A percentile compares a stretch with the other conserved stretches of the same genome.
Conservation (phyloP, 1,140 invertebrate species). For the Hyposmocoma kahamanoa region DNA sequence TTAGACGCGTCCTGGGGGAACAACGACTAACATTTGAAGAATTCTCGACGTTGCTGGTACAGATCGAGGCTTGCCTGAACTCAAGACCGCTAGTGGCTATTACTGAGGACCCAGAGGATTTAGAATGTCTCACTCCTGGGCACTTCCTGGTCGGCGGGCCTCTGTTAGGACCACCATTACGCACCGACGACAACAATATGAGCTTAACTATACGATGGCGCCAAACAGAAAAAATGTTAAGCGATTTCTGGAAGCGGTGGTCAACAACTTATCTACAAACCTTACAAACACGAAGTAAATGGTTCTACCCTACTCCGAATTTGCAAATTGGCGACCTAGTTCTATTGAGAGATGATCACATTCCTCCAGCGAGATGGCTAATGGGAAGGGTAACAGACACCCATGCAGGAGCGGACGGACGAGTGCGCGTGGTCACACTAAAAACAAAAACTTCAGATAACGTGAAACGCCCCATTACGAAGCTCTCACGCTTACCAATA, state of each 20-base stretch:
- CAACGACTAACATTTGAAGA: conserved; percentile 18
- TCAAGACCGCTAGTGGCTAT: conserved; percentile 14
- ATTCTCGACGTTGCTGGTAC: conserved; percentile 15
- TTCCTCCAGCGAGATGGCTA: conserved; percentile 32
- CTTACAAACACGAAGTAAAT: conserved; percentile 24
- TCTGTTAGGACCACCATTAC: conserved; percentile 7
- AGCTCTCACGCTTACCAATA: conserved; percentile 11
- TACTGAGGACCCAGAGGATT: conserved; percentile 18
- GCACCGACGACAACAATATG: conserved; percentile 14
- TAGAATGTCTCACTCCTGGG: conserved; percentile 13
- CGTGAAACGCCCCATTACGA: conserved; percentile 11
- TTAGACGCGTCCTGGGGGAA: conserved; percentile 16
- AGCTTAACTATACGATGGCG: conserved; percentile 13
- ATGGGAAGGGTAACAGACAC: conserved; percentile 29
- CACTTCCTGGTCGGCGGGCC: conserved; percentile 13
- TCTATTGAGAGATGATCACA: conserved; percentile 33
- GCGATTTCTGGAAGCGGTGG: conserved; percentile 31
- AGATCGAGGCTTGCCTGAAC: conserved; percentile 21
- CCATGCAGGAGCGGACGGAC: conserved; percentile 32
- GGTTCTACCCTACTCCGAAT: conserved; percentile 2
- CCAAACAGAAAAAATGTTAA: background rate
- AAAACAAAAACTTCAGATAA: conserved; percentile 16
- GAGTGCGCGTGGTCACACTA: conserved; percentile 33
- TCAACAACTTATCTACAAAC: conserved; percentile 24
- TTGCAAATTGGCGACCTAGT: conserved; percentile 13